Evolutionary conservation across 2,888 invertebrate genomes (phyloP).

Genomic region (Mylabris sibirica): DNA sequence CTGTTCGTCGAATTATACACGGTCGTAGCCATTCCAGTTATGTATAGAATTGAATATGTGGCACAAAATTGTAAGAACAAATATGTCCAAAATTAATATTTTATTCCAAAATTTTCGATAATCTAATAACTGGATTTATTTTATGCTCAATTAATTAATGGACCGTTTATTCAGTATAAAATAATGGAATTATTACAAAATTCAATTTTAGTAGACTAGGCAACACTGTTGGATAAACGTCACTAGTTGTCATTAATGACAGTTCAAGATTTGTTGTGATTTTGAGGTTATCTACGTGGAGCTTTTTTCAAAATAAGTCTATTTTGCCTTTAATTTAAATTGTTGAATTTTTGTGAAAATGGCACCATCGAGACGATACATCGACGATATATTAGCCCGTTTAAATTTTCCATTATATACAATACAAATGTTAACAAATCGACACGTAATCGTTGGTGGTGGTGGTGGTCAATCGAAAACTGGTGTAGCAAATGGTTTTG

Average conservation of each 20-base stretch:
- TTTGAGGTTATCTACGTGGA: constrained; percentile 56
- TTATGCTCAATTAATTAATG: too few species aligned
- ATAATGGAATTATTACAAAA: too few species aligned
- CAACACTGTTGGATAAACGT: neutral
- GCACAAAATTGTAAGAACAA: too few species aligned
- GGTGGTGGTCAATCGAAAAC: constrained; percentile 98
- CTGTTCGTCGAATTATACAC: too few species aligned
- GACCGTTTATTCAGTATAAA: too few species aligned
- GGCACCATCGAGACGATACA: constrained; percentile 67
- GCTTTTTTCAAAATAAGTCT: constrained; percentile 38
- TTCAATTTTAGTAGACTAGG: too few species aligned
- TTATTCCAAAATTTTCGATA: too few species aligned
- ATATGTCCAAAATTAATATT: too few species aligned
- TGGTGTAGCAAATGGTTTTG: constrained; percentile 97
- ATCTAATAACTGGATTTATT: too few species aligned
- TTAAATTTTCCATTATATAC: constrained; percentile 95
- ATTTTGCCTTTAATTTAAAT: constrained; percentile 21
- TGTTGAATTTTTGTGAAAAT: constrained; percentile 57
- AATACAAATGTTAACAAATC: constrained; percentile 86
- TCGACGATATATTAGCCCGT: constrained; percentile 80
- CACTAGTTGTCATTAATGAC: neutral
- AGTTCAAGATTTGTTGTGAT: constrained; percentile 21
- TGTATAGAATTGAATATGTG: too few species aligned
- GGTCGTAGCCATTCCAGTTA: too few species aligned
- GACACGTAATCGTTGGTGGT: constrained; percentile 95